Conservation (phyloP, 2,797 vertebrate species). For the Poecilia gillii region DNA sequence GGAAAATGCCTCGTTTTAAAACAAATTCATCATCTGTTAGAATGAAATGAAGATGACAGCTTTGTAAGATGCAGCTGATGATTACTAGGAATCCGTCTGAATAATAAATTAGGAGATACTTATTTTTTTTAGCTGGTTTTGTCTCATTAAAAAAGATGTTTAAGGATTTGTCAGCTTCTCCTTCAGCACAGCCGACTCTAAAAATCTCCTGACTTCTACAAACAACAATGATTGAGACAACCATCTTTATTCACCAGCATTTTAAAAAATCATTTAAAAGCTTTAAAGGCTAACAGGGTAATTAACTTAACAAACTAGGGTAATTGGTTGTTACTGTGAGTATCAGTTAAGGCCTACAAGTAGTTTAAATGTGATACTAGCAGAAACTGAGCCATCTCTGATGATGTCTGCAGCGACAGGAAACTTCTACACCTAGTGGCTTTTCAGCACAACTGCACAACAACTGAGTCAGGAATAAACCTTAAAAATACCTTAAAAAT, state of each 20-base stretch:
- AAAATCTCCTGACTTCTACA: slow-evolving; percentile 25
- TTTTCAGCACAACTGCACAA: slow-evolving; percentile 39
- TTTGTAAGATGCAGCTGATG: not conserved
- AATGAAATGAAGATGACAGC: not conserved
- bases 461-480: not conserved
- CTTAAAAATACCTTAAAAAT: not conserved
- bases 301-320: not conserved
- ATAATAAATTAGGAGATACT: not conserved
- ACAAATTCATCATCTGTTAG: not conserved
- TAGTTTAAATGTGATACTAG: slow-evolving; percentile 38
- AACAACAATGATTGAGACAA: not conserved
- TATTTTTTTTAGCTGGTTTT: not conserved
- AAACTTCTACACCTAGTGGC: slow-evolving; percentile 76
- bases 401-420: slow-evolving; percentile 39
- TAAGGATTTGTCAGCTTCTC: slow-evolving; percentile 17
- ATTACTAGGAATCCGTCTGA: slow-evolving; percentile 8
- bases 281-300: not conserved
- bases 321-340: slow-evolving; percentile 19
- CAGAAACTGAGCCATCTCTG: not conserved
- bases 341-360: slow-evolving; percentile 10
- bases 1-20: not conserved
- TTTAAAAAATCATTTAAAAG: slow-evolving; percentile 48
- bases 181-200: slow-evolving; percentile 17
- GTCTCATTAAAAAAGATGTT: slow-evolving; percentile 14
- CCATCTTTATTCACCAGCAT: slow-evolving; percentile 57